Evolutionary conservation across 2,888 invertebrate genomes (phyloP), one percentile per base, ranked within the genome.

Genomic region (Leucoptera coffeella): DNA sequence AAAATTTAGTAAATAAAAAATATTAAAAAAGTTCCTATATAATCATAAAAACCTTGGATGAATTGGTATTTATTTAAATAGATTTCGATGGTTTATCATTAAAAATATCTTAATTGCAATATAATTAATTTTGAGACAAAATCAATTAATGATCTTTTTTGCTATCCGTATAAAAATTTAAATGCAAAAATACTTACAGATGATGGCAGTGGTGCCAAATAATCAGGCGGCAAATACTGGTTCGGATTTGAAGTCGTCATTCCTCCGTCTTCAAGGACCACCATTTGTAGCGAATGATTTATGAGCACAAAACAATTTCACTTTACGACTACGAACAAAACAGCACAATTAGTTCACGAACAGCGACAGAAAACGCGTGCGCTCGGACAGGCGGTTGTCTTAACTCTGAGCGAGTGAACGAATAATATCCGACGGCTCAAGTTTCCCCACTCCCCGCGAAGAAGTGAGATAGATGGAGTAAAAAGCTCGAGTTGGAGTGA

Each of bases 151-250:
- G 21, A n/a, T 22, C 22, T 17, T 17, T 9, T 7, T 7, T 6
- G 6, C 9, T n/a, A n/a, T n/a, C n/a, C n/a, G n/a, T n/a, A n/a
- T n/a, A n/a, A n/a, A n/a, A n/a, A n/a, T n/a, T 22, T 9, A 17
- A 9, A 7, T 31, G 28, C 30, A 36, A 45, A 30, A 36, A 48
- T 59, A 80, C 91, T 85, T 80, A 94, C 94, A 83, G 92, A 86
- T 35, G 92, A 89, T 37, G 93, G 87, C 56, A 94, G 77, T 41
- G 94, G 94, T 41, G 92, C 86, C 49, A 95, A 77, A 73, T 94
- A 94, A 78, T 95, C 95, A 65, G 94, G 94, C 62, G 92, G 89
- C 42, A 95, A 74, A 65, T 95, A 95, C 74, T 94, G 94, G 72
- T 92, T 91, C 47, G 85, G 87, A 57, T 86, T 85, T 44, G 85